Conservation (phyloP, 2,797 vertebrate species). For the Hephaestus fuliginosus region DNA sequence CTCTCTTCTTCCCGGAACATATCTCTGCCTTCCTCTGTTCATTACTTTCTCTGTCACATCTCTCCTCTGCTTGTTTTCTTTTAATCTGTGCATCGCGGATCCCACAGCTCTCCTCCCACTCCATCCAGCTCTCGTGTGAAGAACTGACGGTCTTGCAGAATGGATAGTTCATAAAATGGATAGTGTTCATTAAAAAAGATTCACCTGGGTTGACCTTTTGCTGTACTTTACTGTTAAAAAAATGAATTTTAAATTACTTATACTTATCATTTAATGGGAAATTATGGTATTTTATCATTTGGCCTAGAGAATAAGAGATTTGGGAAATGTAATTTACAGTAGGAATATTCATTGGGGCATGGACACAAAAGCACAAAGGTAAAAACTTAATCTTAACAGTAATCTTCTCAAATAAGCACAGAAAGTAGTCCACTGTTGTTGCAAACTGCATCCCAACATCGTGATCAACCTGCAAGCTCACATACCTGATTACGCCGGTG, state of each 20-base stretch:
- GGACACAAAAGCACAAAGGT: no score
- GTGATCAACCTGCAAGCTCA: not conserved
- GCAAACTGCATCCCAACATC: not conserved
- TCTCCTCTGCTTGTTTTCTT: conserved; percentile 52
- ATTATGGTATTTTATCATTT: not conserved
- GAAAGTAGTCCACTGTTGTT: not conserved
- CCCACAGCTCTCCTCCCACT: conserved; percentile 43
- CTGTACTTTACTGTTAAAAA: not conserved
- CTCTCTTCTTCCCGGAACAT: conserved; percentile 33
- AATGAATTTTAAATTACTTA: not conserved
- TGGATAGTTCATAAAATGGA: not conserved
- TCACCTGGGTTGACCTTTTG: conserved; percentile 17
- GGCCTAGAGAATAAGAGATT: not conserved
- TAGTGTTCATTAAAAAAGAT: conserved; percentile 17
- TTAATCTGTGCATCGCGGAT: conserved; percentile 25
- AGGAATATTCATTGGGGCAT: no score
- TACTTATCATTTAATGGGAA: not conserved
- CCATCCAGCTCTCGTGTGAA: conserved; percentile 17
- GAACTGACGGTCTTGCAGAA: conserved; percentile 18
- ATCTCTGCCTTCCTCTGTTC: conserved; percentile 41
- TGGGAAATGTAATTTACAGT: not conserved
- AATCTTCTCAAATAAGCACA: not conserved
- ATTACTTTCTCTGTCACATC: conserved; percentile 45
- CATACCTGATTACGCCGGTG: not conserved
- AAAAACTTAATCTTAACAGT: not conserved